These are phyloP conservation scores for Podarcis cretensis DNA, from an alignment of 2,113 vertebrate species.

Conservation along the genomic window DNA sequence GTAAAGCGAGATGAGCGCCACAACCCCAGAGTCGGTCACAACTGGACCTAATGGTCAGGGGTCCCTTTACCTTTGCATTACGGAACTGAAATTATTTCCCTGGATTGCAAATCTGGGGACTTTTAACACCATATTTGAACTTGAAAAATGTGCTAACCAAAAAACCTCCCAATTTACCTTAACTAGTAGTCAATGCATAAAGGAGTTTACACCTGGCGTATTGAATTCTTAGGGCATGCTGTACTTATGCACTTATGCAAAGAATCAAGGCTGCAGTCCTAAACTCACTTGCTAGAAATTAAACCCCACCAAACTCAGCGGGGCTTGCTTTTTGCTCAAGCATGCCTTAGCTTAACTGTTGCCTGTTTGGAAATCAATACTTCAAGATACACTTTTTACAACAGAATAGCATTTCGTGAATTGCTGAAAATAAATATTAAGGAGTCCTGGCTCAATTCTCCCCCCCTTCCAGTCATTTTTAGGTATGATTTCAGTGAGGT, in stretches of 20 bases:
- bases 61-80: too few relatives aligned
- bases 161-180: background rate
- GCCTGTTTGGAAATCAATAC: background rate
- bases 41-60: too few relatives aligned
- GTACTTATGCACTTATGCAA: background rate
- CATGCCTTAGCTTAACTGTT: background rate
- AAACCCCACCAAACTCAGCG: background rate
- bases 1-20: too few relatives aligned
- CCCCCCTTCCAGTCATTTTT: slow-evolving; percentile 33
- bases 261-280: background rate
- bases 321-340: too few relatives aligned
- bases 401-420: slow-evolving; percentile 14
- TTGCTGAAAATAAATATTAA: slow-evolving; percentile 43
- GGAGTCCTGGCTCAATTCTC: slow-evolving; percentile 7
- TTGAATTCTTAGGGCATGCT: background rate
- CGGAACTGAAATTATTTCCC: background rate
- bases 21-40: too few relatives aligned
- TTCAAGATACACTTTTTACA: background rate
- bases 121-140: background rate
- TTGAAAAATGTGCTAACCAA: background rate
- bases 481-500: slow-evolving; percentile 12
- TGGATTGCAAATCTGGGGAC: background rate
- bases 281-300: background rate
- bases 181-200: background rate
- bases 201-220: background rate